Conservation (phyloP, 2,797 vertebrate genomes). For the Lateolabrax maculatus region DNA sequence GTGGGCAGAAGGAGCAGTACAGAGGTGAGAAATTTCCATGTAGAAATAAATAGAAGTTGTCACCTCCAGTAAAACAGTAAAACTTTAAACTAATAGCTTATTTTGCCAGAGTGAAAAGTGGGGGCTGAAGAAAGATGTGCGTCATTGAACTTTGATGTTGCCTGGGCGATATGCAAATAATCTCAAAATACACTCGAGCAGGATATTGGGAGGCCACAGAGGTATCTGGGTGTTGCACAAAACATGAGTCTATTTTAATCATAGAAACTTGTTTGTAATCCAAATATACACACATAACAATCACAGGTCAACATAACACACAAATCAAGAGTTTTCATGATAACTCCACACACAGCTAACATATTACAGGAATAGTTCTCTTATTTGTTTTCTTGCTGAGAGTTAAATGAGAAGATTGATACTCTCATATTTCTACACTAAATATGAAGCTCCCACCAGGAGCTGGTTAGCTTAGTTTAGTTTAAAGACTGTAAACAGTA, state of each 20-base stretch:
- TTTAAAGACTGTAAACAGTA: neutral
- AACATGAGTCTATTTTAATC: constrained; percentile 23
- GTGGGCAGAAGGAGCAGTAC: constrained; percentile 66
- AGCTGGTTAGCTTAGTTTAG: neutral
- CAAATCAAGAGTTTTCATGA: neutral
- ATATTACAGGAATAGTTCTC: neutral
- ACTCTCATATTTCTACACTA: neutral
- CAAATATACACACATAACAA: constrained; percentile 15
- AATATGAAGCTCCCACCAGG: neutral
- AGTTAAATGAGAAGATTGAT: neutral
- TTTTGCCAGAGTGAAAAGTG: constrained; percentile 37
- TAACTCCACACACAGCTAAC: neutral
- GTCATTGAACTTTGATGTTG: constrained; percentile 57
- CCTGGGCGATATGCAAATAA: constrained; percentile 72
- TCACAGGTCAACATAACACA: neutral
- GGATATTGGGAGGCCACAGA: constrained; percentile 16
- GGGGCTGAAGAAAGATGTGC: constrained; percentile 41
- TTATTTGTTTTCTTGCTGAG: neutral
- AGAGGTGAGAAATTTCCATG: constrained; percentile 68
- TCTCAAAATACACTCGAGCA: constrained; percentile 41
- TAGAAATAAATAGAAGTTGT: constrained; percentile 60
- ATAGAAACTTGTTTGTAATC: neutral
- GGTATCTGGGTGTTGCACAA: neutral
- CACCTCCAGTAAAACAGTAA: constrained; percentile 24
- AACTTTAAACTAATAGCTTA: constrained; percentile 27